Base-by-base conservation (phyloP, 2,888 invertebrate species). In the Epicampocera succincta region DNA sequence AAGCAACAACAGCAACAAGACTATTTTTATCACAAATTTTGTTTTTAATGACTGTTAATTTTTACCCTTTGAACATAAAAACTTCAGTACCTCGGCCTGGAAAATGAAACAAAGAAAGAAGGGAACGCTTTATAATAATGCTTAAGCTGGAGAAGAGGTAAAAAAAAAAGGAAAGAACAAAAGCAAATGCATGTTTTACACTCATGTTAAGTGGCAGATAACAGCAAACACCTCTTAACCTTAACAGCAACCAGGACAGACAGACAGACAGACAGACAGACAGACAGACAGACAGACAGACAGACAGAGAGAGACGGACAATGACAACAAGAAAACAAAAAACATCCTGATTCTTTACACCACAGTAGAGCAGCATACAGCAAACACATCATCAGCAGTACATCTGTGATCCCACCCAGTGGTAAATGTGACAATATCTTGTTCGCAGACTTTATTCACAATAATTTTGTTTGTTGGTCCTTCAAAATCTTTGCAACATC, bases 151-250 rank as follows among this genome's bases (percentile, higher is more conserved):
- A n/a, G n/a, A n/a, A n/a, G n/a, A n/a, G n/a, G n/a, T n/a, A 54
- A 60, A 56, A 13, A 19, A 56, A 48, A 9, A 42, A 56, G 0
- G 38, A 52, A 60, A 75, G 68, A 82, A 65, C 71, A 75, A 78
- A 78, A 78, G 78, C 78, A 82, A 82, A 82, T 78, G 65, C 78
- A 78, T 82, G 82, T 82, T 82, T 82, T 82, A 82, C 82, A 82
- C 82, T 82, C 78, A 82, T 82, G 82, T 82, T 82, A 82, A 82
- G 82, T 82, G 82, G 82, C 78, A 82, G 82, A 82, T 82, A 82
- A 82, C 82, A 82, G 78, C 78, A 82, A 82, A 82, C 82, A 78
- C 82, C 82, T 82, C 69, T 82, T 82, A 82, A 82, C 82, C 82
- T 71, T 71, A 74, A 69, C 61, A 54, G 44, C 25, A 63, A 63